phyloP scores from a whole-genome alignment of 1,140 invertebrate genomes.

The Arctopsyche grandis region DNA sequence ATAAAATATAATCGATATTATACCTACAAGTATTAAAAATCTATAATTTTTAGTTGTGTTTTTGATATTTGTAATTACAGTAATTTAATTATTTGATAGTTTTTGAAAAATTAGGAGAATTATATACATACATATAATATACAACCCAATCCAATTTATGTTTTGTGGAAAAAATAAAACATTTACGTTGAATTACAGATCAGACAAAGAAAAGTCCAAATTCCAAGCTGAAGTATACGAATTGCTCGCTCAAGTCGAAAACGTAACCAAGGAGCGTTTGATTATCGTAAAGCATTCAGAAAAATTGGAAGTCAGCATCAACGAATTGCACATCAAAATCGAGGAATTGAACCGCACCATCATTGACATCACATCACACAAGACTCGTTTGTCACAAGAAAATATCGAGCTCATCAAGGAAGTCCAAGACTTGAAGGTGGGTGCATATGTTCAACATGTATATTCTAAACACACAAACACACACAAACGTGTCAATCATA shows the following conservation, averaged over 20 bases:
- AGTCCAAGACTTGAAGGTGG: conserved; percentile 91
- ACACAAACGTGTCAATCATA: too few relatives aligned
- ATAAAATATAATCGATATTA: not conserved
- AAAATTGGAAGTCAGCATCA: conserved; percentile 88
- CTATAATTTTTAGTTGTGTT: too few relatives aligned
- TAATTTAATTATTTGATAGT: not conserved
- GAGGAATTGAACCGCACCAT: conserved; percentile 95
- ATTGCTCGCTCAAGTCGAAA: conserved; percentile 91
- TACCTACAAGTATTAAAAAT: too few relatives aligned
- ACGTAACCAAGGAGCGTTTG: conserved; percentile 90
- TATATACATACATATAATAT: not conserved
- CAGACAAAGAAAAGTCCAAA: conserved; percentile 95
- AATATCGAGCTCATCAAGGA: conserved; percentile 94
- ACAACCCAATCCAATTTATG: too few relatives aligned
- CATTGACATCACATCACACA: conserved; percentile 92
- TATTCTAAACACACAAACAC: not conserved
- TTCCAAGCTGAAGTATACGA: conserved; percentile 97
- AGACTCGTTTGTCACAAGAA: conserved; percentile 87
- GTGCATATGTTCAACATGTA: not conserved
- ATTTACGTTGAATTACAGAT: conserved; percentile 66
- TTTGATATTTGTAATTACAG: too few relatives aligned
- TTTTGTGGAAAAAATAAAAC: not conserved
- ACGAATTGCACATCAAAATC: conserved; percentile 91
- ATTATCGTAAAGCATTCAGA: conserved; percentile 88
- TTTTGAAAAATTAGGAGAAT: not conserved